Evolutionary conservation across 1,140 invertebrate genomes (phyloP), one percentile per base, ranked within the genome.

Genomic region (Drosophila sproati): DNA sequence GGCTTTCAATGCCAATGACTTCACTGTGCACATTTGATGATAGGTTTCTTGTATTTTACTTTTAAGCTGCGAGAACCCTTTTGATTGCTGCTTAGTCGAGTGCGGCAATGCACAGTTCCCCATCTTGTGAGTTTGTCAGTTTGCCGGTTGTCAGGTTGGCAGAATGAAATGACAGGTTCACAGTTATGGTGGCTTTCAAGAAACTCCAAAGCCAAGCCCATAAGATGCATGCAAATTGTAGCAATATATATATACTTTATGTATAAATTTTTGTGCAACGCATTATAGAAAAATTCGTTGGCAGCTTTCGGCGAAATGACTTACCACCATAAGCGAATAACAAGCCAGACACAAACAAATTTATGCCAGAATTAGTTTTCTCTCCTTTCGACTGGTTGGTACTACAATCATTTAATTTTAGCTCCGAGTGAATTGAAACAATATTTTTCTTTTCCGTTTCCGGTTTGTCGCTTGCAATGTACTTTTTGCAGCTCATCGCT

Each of bases 401-500:
- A 20, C 3, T 70, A 72, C 72, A 79, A 79, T 88, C 79, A 77
- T 78, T 83, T 76, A 79, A 82, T 82, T 87, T 88, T 76, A 82
- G 76, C 68, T 79, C 62, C 79, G 88, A 87, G 79, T 82, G 83
- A 79, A 82, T 88, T 87, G 68, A 80, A 88, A 87, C 83, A 82
- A 87, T 87, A 88, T 88, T 87, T 82, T 87, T 88, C 78, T 81
- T 86, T 81, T 85, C 66, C 76, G 78, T 79, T 86, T 86, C 78
- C 82, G 82, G 82, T 73, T 68, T 87, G 82, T 51, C 78, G 76
- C 82, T 86, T 86, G 66, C 78, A 57, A 68, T 82, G 3, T n/a
- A 77, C 64, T 80, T 85, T 67, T 48, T 57, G 7, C 34, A n/a
- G 29, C 31, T 35, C 39, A 2, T 41, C 31, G 31, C 31, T 35